Percentiles rank a stretch among this genome's conserved stretches.
phyloP scores from a whole-genome alignment of 2,888 invertebrate genomes.

The Ormyrus nitidulus region DNA sequence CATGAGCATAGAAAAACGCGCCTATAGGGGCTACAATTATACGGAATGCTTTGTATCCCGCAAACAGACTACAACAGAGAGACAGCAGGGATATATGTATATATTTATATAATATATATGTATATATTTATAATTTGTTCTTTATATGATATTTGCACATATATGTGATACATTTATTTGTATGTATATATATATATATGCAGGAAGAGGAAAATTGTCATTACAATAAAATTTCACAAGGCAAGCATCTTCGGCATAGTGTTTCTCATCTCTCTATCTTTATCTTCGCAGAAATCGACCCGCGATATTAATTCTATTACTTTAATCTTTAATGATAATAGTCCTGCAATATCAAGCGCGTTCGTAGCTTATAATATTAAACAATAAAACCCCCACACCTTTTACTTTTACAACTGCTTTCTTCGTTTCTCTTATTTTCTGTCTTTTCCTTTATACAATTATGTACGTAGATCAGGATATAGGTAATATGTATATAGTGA shows the following conservation, averaged over 20 bases:
- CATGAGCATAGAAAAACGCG: conserved; percentile 2
- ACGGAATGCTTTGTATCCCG: conserved; percentile 29
- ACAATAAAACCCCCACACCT: conserved; percentile 6
- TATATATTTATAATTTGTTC: conserved; percentile 46
- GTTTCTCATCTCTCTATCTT: conserved; percentile 15
- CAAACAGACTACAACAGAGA: conserved; percentile 18
- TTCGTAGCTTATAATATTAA: conserved; percentile 30
- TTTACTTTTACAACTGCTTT: conserved; percentile 7
- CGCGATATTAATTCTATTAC: conserved; percentile 43
- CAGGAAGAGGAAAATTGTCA: conserved; percentile 17
- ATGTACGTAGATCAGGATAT: conserved; percentile 22
- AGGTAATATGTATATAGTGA: conserved; percentile 28
- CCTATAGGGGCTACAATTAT: conserved; percentile 18
- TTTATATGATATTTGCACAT: conserved; percentile 30
- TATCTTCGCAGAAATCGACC: conserved; percentile 41
- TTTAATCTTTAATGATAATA: conserved; percentile 24
- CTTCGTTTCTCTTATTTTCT: neutral
- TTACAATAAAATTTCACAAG: conserved; percentile 45
- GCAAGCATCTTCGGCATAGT: conserved; percentile 49
- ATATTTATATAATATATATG: conserved; percentile 39
- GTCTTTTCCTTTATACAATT: conserved; percentile 20
- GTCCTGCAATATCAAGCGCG: conserved; percentile 2
- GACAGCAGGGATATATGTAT: conserved; percentile 1
- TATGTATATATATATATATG: conserved; percentile 39
- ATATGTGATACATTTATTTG: conserved; percentile 42